Evolutionary conservation across 2,888 invertebrate genomes (phyloP).

Genomic region (Unio pictorum): DNA sequence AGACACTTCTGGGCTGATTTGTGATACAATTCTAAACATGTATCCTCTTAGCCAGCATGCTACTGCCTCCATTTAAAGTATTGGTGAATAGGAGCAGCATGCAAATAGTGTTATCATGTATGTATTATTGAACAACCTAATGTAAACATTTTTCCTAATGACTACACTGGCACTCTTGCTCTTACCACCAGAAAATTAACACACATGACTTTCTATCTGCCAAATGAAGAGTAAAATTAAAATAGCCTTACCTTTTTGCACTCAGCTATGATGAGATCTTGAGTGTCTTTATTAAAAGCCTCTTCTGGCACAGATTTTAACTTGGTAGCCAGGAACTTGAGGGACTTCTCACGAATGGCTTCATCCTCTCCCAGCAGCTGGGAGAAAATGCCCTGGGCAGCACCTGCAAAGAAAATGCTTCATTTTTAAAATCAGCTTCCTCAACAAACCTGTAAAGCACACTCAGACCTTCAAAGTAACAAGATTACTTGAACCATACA

Average conservation of each 20-base stretch:
- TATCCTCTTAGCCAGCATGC: too few species aligned
- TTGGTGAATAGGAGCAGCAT: too few species aligned
- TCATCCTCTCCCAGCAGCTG: conserved; percentile 81
- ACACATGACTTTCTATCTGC: too few species aligned
- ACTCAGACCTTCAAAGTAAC: neutral
- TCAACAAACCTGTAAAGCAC: neutral
- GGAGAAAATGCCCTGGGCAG: conserved; percentile 80
- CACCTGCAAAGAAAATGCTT: conserved; percentile 71
- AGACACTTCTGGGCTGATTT: too few species aligned
- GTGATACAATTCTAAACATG: too few species aligned
- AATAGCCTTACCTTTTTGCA: conserved; percentile 81
- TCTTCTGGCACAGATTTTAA: conserved; percentile 85
- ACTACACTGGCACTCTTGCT: too few species aligned
- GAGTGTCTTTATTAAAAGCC: conserved; percentile 86
- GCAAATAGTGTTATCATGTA: too few species aligned
- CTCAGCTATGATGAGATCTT: conserved; percentile 86
- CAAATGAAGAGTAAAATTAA: too few species aligned
- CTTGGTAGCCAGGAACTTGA: conserved; percentile 89
- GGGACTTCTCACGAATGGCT: conserved; percentile 85
- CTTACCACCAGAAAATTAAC: too few species aligned
- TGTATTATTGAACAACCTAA: too few species aligned
- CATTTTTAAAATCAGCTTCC: neutral
- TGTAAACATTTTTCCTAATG: too few species aligned
- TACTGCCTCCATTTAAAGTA: too few species aligned
- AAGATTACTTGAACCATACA: neutral